A percentile compares a stretch with the other conserved stretches of the same genome.
These are phyloP conservation scores for Caerostris extrusa DNA, from an alignment of 1,140 invertebrate genomes.

Conservation along the genomic window DNA sequence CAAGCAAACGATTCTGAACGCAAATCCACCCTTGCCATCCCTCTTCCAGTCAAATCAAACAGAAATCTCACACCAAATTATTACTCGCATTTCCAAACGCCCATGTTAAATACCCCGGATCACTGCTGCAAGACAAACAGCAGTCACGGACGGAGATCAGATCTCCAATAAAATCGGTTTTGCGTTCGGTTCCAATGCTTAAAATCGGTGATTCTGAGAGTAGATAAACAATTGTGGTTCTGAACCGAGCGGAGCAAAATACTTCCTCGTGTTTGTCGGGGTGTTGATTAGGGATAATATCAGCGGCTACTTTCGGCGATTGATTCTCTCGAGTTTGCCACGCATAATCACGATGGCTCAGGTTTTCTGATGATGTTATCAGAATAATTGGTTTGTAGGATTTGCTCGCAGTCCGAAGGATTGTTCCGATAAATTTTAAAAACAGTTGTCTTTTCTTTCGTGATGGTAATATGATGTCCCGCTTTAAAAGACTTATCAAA, in stretches of 20 bases:
- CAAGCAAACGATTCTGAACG: background rate
- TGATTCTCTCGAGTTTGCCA: conserved; percentile 14
- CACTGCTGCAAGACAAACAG: background rate
- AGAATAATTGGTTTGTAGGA: background rate
- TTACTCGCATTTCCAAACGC: conserved; percentile 11
- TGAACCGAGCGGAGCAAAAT: background rate
- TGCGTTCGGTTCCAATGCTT: conserved; percentile 7
- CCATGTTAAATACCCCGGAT: background rate
- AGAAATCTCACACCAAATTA: conserved; percentile 16
- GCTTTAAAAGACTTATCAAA: too few relatives aligned
- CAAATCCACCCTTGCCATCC: background rate
- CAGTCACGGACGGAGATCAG: conserved; percentile 5
- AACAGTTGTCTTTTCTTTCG: too few relatives aligned
- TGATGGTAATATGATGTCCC: too few relatives aligned
- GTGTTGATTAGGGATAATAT: conserved; percentile 35
- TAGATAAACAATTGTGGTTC: conserved; percentile 32
- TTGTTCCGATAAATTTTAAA: too few relatives aligned
- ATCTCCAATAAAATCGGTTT: conserved; percentile 20
- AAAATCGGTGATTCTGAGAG: conserved; percentile 2
- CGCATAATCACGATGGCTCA: conserved; percentile 13
- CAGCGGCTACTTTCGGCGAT: conserved; percentile 8
- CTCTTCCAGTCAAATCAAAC: background rate
- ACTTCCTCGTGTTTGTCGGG: background rate
- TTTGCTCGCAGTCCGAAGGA: background rate
- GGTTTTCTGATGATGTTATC: background rate